A percentile compares a stretch with the other conserved stretches of the same genome.
phyloP scores from a whole-genome alignment of 2,113 vertebrate species.

The Tauraco erythrolophus region DNA sequence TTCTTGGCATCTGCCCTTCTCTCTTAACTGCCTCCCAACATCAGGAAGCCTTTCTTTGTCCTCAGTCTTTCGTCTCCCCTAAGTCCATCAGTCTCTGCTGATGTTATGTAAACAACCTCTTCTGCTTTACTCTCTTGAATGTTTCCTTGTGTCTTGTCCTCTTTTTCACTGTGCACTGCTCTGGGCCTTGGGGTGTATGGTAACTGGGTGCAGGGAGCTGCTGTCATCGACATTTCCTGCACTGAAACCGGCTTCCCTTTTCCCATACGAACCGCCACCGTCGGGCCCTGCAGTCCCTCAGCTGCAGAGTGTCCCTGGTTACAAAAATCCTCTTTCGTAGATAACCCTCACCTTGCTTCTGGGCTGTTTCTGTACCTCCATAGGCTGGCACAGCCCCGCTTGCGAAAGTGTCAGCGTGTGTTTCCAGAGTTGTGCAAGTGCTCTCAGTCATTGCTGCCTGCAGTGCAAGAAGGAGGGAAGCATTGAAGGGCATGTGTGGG shows the following conservation, averaged over 20 bases:
- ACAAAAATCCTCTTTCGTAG: background rate
- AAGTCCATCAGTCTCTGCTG: background rate
- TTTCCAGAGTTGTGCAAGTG: background rate
- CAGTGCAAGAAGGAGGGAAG: background rate
- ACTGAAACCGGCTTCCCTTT: background rate
- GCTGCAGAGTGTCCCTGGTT: background rate
- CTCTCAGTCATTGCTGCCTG: background rate
- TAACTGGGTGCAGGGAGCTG: background rate
- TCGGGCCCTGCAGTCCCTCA: background rate
- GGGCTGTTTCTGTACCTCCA: background rate
- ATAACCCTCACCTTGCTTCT: background rate
- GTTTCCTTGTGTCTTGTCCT: background rate
- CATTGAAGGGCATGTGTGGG: rapidly evolving
- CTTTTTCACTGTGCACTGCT: background rate
- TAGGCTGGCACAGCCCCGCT: background rate
- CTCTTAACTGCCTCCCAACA: background rate
- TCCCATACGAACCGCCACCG: rapidly evolving
- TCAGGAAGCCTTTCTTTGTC: background rate
- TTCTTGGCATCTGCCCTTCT: background rate
- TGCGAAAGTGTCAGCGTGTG: background rate
- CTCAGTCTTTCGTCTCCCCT: background rate
- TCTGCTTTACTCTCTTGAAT: background rate
- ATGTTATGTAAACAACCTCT: background rate
- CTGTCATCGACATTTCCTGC: background rate
- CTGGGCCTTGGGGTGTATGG: background rate